These are phyloP conservation scores for Palythoa caribaeorum DNA, from an alignment of 92 coral and sea anemone species.

Conservation along the genomic window DNA sequence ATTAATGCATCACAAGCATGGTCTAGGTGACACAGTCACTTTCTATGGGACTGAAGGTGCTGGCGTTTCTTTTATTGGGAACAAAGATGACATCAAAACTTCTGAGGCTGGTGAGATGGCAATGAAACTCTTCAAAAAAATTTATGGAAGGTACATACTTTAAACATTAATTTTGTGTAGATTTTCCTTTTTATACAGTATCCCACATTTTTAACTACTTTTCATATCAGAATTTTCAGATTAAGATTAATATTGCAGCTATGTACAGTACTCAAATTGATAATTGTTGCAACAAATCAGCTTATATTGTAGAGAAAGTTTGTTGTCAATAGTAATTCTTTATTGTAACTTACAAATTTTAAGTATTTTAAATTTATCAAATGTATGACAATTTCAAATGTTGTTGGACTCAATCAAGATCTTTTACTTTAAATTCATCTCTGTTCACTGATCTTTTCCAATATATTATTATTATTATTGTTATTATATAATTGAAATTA, in stretches of 20 bases:
- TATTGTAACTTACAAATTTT: too few species aligned
- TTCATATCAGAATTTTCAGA: not conserved
- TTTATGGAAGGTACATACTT: constrained; percentile 61
- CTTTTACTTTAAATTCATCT: too few species aligned
- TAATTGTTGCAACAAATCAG: not conserved
- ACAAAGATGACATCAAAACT: constrained; percentile 28
- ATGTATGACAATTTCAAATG: too few species aligned
- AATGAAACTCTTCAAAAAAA: constrained; percentile 38
- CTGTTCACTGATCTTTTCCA: too few species aligned
- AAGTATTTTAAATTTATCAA: too few species aligned
- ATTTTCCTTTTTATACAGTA: too few species aligned
- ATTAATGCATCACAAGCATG: constrained; percentile 66
- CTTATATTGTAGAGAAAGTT: too few species aligned
- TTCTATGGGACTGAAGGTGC: constrained; percentile 70
- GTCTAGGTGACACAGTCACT: constrained; percentile 53
- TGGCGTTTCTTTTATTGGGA: constrained; percentile 60
- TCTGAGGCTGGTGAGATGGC: constrained; percentile 57
- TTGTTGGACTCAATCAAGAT: too few species aligned
- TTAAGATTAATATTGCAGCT: not conserved
- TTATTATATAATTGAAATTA: too few species aligned
- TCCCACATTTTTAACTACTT: not conserved
- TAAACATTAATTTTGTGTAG: too few species aligned
- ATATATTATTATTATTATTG: too few species aligned
- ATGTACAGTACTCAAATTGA: not conserved
- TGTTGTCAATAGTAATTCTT: too few species aligned